Evolutionary conservation across 2,888 invertebrate genomes (phyloP), one percentile per base, ranked within the genome.

Genomic region (Deilephila porcellus): DNA sequence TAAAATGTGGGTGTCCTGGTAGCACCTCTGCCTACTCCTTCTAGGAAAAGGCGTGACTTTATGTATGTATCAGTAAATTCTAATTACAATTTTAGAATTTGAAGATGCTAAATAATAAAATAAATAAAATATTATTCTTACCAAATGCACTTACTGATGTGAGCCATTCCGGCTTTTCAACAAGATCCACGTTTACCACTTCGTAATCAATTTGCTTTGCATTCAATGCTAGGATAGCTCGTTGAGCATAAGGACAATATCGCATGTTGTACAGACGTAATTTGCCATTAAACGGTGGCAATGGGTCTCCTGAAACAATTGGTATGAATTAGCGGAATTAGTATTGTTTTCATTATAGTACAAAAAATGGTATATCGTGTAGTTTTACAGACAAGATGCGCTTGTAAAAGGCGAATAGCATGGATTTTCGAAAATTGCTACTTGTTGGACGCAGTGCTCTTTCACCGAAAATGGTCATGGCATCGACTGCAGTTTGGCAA

Each of bases 111-210:
- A 25, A 25, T 45, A 3, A 2, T 32, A 32, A 14, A 14, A 45
- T 45, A 11, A 45, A 45, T 45, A 11, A 14, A 3, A 11, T 3
- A 67, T 34, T 56, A 0, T 4, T 60, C 56, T 87, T 87, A 76
- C 96, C 95, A 72, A 95, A 87, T 0, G 95, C 93, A 82, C 96
- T 97, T 85, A 96, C 96, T 6, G 95, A 95, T n/a, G 95, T 88
- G 19, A 97, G 93, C 98, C 98, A 98, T 79, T 97, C 97, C 0
- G 98, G 98, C 86, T 98, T 98, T 64, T 96, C 94, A 0, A 95
- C 90, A 52, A 97, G 90, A 89, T 97, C 96, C 7, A 97, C 95
- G 85, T 96, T 97, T 52, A 98, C 95, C 0, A 96, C 95, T 84
- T 98, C 97, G 82, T 97, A 96, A 93, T 97, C 96, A 76, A 98